These are phyloP conservation scores for Callospermophilus lateralis DNA, from an alignment of 2,113 vertebrate species.

Conservation along the genomic window DNA sequence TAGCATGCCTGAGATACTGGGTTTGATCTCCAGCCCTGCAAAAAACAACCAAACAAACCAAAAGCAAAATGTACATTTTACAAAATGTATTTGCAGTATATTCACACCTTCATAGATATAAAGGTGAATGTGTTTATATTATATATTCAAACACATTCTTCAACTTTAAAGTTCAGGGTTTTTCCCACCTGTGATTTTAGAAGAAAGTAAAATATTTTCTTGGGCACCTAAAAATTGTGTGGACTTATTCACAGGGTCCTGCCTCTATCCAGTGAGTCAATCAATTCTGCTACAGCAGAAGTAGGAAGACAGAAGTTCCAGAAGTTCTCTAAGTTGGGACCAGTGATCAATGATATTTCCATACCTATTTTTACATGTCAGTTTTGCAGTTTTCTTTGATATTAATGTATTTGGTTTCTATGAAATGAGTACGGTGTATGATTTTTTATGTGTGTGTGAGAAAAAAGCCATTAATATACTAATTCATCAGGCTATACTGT, in stretches of 20 bases:
- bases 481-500: not conserved
- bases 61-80: not conserved
- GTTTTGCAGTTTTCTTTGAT: not conserved
- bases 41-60: not conserved
- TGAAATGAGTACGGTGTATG: not conserved
- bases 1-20: no score
- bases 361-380: not conserved
- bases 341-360: not conserved
- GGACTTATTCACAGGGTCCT: no score
- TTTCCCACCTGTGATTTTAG: not conserved
- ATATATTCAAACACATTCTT: not conserved
- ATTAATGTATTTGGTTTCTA: not conserved
- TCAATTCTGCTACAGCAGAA: not conserved
- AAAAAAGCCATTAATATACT: not conserved
- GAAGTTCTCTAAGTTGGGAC: not conserved
- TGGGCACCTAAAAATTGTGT: not conserved
- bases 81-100: not conserved
- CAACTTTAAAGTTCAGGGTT: not conserved
- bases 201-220: not conserved
- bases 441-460: not conserved
- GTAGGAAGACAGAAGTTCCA: not conserved
- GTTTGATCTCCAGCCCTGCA: not conserved
- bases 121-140: not conserved
- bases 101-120: not conserved
- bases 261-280: fast-evolving